Evolutionary conservation across 2,797 vertebrate genomes (phyloP), one percentile per base, ranked within the genome.

Genomic region (Naso thynnoides): DNA sequence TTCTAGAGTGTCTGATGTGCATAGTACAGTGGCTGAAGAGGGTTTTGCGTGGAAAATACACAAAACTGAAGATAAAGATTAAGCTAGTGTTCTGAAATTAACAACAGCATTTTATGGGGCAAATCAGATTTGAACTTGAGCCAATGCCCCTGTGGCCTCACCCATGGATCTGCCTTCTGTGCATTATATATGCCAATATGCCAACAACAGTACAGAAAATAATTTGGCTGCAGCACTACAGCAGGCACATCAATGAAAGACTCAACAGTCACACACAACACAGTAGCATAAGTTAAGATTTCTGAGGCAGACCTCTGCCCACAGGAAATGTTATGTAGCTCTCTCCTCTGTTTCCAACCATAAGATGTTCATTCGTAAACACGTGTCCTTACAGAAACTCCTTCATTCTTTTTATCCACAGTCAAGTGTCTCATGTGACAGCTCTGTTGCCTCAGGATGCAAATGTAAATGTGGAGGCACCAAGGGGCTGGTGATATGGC

Each of bases 341-440:
- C 54, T 53, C n/a, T 55, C 58, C 44, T 64, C 13, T 39, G 57
- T 39, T 72, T 60, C 27, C 31, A 48, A 52, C 13, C 31, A 44
- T 3, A 26, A 63, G 16, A 67, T 50, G 52, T 41, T 44, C 49
- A 45, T 58, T 72, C 14, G 63, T 39, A 81, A 79, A 57, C 63
- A 72, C 6, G 11, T 65, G 67, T 71, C 58, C 42, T 41, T 15
- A 53, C 29, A 52, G 27, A 70, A 52, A 52, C n/a, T 62, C 68
- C 54, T 38, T 23, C 31, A 47, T 61, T 55, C 36, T 67, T 56
- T 76, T 49, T 29, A 66, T 79, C 62, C 57, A 70, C 78, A 62
- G 50, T 60, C 63, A 78, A 68, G 73, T 55, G 50, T 80, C 78
- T 71, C 73, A 5, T 45, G 82, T 67, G 83, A 86, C 50, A 57